phyloP scores from a whole-genome alignment of 2,113 vertebrate species.

The Tetrax tetrax region DNA sequence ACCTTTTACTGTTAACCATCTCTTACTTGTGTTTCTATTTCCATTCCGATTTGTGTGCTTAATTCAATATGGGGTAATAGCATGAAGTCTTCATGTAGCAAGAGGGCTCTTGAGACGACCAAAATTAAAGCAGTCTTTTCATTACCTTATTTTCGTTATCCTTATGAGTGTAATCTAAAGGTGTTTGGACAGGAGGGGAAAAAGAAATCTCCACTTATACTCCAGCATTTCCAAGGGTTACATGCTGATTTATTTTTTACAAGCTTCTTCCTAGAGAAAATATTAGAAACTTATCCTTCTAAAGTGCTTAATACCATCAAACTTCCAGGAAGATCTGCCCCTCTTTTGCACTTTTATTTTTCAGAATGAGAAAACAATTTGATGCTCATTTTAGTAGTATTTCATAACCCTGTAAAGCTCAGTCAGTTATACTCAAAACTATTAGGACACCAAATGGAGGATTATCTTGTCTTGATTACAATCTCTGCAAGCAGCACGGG shows the following conservation, averaged over 20 bases:
- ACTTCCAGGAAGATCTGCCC: neutral
- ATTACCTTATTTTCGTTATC: neutral
- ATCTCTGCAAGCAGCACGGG: neutral
- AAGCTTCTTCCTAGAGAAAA: neutral
- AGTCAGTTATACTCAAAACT: constrained; percentile 14
- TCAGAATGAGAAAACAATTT: neutral
- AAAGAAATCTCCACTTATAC: neutral
- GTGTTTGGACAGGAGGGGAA: neutral
- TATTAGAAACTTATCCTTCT: neutral
- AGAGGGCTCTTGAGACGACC: neutral
- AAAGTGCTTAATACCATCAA: neutral
- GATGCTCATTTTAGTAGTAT: neutral
- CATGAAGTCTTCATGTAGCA: neutral
- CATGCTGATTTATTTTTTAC: neutral
- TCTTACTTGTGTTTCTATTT: neutral
- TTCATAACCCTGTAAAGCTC: neutral
- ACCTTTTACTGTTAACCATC: neutral
- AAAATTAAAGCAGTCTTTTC: neutral
- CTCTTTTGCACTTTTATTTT: neutral
- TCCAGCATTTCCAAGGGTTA: neutral
- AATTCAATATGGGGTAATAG: neutral
- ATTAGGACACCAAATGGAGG: constrained; percentile 26
- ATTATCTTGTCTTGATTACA: constrained; percentile 20
- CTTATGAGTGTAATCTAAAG: neutral
- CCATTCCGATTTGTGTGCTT: neutral